These are phyloP conservation scores for Elachura formosa DNA, from an alignment of 2,113 vertebrate species.

Conservation along the genomic window DNA sequence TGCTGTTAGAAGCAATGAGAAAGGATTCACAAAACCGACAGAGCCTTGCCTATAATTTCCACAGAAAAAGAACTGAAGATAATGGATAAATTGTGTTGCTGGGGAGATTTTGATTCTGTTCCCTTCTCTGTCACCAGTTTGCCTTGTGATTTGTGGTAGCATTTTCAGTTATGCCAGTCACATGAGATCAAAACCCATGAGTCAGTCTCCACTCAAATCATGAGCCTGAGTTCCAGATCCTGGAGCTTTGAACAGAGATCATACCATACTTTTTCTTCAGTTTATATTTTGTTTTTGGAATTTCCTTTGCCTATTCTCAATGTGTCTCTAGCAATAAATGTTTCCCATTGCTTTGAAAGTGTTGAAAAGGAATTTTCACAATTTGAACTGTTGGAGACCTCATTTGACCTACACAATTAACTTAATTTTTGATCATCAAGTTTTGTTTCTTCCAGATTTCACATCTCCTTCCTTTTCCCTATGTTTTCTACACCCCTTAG, in stretches of 20 bases:
- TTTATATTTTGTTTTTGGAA: constrained; percentile 21
- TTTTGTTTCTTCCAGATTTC: not conserved
- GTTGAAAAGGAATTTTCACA: not conserved
- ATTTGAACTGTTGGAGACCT: not conserved
- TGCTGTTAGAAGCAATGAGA: not conserved
- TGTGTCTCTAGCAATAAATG: constrained; percentile 5
- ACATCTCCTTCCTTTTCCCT: not conserved
- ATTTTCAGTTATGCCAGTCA: constrained; percentile 44
- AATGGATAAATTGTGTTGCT: constrained; percentile 37
- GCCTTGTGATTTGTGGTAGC: constrained; percentile 53
- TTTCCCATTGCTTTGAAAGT: not conserved
- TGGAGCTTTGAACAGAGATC: constrained; percentile 21
- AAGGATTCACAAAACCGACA: not conserved
- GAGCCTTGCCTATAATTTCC: constrained; percentile 8
- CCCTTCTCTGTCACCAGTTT: constrained; percentile 28
- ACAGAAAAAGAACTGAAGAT: not conserved
- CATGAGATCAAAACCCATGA: constrained; percentile 45
- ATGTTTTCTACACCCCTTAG: not conserved
- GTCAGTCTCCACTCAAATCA: constrained; percentile 48
- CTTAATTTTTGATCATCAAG: not conserved
- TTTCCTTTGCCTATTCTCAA: constrained; percentile 16
- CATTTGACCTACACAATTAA: not conserved
- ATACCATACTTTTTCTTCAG: not conserved
- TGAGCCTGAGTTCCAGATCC: constrained; percentile 41
- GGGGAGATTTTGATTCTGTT: constrained; percentile 27